A percentile compares a stretch with the other conserved stretches of the same genome.
Evolutionary conservation across 2,113 vertebrate genomes (phyloP).

Genomic region (Hyaena hyaena): DNA sequence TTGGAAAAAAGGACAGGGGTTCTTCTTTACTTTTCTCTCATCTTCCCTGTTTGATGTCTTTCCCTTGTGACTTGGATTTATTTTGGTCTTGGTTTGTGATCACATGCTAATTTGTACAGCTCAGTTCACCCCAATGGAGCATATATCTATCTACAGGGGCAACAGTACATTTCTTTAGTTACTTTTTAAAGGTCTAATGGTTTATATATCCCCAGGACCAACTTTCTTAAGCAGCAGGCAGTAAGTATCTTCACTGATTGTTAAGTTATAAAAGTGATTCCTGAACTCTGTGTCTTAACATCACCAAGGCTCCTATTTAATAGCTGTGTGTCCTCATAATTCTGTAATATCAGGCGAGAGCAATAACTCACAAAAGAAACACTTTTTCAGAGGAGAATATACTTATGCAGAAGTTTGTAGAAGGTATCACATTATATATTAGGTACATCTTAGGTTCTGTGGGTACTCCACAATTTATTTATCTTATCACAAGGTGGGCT

Average conservation of each 20-base stretch:
- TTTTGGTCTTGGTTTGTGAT: conserved; percentile 43
- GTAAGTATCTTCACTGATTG: conserved; percentile 11
- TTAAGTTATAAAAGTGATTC: conserved; percentile 20
- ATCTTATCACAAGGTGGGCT: not conserved
- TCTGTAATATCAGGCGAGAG: not conserved
- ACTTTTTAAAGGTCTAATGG: not conserved
- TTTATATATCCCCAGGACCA: conserved; percentile 5
- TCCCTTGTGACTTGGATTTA: conserved; percentile 23
- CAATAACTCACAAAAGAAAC: not conserved
- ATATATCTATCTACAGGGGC: not conserved
- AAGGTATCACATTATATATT: not conserved
- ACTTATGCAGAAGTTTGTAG: not conserved
- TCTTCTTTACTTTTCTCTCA: conserved; percentile 36
- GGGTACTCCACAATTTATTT: not conserved
- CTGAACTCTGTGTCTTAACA: not conserved
- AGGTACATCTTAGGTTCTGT: not conserved
- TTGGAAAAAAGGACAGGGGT: conserved; percentile 57
- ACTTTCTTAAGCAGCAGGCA: conserved; percentile 43
- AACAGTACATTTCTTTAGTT: not conserved
- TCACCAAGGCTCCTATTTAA: not conserved
- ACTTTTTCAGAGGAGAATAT: not conserved
- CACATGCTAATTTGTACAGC: conserved; percentile 56
- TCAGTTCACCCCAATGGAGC: not conserved
- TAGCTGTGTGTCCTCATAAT: not conserved
- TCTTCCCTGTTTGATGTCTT: conserved; percentile 10